A percentile compares a stretch with the other conserved stretches of the same genome.
phyloP scores from a whole-genome alignment of 2,113 vertebrate species.

The Periophthalmodon schlosseri region DNA sequence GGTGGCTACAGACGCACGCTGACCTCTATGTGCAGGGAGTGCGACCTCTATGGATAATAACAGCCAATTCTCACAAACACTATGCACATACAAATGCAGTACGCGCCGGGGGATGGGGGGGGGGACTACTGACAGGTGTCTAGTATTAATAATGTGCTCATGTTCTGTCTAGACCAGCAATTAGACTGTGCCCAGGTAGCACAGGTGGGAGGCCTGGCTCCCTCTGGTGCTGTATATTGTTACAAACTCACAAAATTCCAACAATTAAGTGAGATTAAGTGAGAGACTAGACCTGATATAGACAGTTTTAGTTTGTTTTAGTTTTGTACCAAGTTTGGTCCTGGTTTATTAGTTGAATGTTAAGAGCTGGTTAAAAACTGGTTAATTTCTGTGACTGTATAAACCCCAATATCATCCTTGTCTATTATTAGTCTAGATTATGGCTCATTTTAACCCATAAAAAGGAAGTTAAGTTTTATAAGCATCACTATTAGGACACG shows the following conservation, averaged over 20 bases:
- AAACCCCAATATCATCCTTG: no score
- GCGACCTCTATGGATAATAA: slow-evolving; percentile 70
- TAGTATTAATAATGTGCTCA: neutral
- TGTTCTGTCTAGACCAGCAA: neutral
- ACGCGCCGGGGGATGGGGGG: neutral
- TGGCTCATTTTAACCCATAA: no score
- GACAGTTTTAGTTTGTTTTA: no score
- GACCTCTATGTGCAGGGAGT: slow-evolving; percentile 66
- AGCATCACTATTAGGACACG: no score
- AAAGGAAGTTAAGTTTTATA: no score
- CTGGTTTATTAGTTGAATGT: no score
- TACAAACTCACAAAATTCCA: neutral
- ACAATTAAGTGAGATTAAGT: no score
- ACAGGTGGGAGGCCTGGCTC: neutral
- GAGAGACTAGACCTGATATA: no score
- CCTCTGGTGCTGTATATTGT: neutral
- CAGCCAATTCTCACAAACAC: slow-evolving; percentile 44
- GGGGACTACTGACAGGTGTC: neutral
- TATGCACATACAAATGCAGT: slow-evolving; percentile 43
- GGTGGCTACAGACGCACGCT: slow-evolving; percentile 59
- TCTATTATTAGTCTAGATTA: no score
- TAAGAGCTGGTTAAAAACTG: no score
- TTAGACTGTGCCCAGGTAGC: neutral
- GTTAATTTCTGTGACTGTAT: no score
- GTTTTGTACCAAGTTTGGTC: no score